Conservation (phyloP, 2,888 invertebrate genomes). For the Hartigia nigra region DNA sequence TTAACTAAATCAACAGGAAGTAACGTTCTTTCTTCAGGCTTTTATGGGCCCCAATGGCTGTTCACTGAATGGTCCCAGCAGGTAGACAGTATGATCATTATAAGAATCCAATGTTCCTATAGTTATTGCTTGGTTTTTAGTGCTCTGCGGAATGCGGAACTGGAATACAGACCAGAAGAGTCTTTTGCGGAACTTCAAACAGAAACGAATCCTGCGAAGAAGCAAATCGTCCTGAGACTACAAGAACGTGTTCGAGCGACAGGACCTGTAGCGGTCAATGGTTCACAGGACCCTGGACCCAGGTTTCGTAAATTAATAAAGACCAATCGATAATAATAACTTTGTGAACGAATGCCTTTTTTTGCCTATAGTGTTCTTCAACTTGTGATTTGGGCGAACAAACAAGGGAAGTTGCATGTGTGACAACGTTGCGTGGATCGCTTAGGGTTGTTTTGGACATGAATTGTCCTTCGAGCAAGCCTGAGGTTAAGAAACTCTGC, state of each 20-base stretch:
- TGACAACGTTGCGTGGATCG: conserved; percentile 70
- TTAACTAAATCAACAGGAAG: conserved; percentile 13
- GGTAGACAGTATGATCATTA: conserved; percentile 28
- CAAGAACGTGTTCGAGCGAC: conserved; percentile 76
- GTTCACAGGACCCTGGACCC: conserved; percentile 84
- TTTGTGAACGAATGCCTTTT: background rate
- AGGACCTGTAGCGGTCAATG: conserved; percentile 81
- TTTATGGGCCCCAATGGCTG: conserved; percentile 68
- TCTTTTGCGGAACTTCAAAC: conserved; percentile 69
- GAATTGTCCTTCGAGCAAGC: conserved; percentile 74
- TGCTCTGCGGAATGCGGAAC: conserved; percentile 84
- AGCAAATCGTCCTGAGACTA: conserved; percentile 71
- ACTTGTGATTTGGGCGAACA: conserved; percentile 68
- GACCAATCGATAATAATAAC: background rate
- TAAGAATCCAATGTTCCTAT: background rate
- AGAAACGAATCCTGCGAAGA: conserved; percentile 70
- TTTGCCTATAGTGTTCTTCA: conserved; percentile 49
- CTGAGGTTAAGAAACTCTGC: conserved; percentile 75
- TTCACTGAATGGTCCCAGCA: conserved; percentile 71
- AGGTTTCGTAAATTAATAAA: conserved; percentile 29
- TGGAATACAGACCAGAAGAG: conserved; percentile 80
- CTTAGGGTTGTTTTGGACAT: conserved; percentile 70
- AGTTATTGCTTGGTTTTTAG: conserved; percentile 53
- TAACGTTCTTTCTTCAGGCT: conserved; percentile 24
- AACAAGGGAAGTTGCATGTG: conserved; percentile 77